Evolutionary conservation across 1,140 invertebrate species (phyloP).

Genomic region (Hypsibius dujardini): DNA sequence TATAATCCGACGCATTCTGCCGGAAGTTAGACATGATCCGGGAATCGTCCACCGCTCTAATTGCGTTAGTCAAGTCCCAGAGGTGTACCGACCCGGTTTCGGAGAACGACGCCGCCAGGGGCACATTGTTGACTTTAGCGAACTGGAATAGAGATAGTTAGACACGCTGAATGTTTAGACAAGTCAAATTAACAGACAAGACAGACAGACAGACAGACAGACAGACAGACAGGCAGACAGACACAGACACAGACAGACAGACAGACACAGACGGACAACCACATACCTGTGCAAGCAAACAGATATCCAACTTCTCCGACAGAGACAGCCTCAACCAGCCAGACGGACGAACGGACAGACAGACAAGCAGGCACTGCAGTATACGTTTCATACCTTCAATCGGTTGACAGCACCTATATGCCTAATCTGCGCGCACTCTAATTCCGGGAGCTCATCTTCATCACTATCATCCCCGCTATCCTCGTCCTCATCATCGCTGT

Average conservation of each 20-base stretch:
- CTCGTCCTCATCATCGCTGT: constrained; percentile 39
- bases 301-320: too few relatives aligned
- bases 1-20: constrained; percentile 33
- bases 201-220: too few relatives aligned
- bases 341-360: too few relatives aligned
- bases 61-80: constrained; percentile 64
- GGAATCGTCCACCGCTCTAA: constrained; percentile 56
- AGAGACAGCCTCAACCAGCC: too few relatives aligned
- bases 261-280: too few relatives aligned
- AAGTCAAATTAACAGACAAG: too few relatives aligned
- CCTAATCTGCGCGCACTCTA: constrained; percentile 62
- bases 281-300: too few relatives aligned
- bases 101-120: constrained; percentile 72
- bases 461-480: constrained; percentile 50
- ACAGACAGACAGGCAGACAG: too few relatives aligned
- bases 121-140: constrained; percentile 31
- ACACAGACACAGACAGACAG: too few relatives aligned
- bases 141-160: constrained; percentile 28
- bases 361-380: too few relatives aligned
- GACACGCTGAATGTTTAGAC: too few relatives aligned
- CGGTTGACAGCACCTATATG: constrained; percentile 84
- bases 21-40: constrained; percentile 41
- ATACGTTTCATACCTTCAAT: constrained; percentile 45
- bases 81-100: constrained; percentile 73
- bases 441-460: constrained; percentile 50